Conservation (phyloP, 2,797 vertebrate genomes). For the Sparus aurata region DNA sequence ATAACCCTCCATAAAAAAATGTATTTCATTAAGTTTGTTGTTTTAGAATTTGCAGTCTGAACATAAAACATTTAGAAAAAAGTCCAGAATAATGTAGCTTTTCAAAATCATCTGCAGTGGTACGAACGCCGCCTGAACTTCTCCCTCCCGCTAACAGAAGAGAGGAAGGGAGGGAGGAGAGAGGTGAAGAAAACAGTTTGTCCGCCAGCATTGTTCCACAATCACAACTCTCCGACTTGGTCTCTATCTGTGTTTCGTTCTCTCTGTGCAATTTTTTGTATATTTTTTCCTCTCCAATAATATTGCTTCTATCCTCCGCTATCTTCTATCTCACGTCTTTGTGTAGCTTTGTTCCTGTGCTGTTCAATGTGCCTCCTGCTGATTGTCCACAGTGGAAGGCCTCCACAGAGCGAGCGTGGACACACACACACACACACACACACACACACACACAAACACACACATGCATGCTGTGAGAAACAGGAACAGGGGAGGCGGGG, state of each 20-base stretch:
- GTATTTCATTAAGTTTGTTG: neutral
- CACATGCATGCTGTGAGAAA: constrained; percentile 64
- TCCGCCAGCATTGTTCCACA: constrained; percentile 68
- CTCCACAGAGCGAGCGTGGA: neutral
- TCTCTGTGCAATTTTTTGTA: constrained; percentile 24
- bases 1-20: neutral
- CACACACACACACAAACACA: too few species aligned
- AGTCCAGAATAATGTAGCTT: neutral
- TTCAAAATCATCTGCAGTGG: constrained; percentile 12
- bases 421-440: constrained; percentile 33
- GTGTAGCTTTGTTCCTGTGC: constrained; percentile 25
- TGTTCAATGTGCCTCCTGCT: constrained; percentile 64
- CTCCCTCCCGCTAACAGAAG: neutral
- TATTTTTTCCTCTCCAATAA: constrained; percentile 38
- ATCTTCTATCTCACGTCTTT: constrained; percentile 35
- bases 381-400: constrained; percentile 60
- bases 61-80: neutral
- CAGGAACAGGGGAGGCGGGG: constrained; percentile 66
- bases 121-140: neutral
- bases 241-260: constrained; percentile 13
- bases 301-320: constrained; percentile 26
- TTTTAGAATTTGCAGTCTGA: neutral
- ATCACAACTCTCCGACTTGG: constrained; percentile 34
- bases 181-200: constrained; percentile 53
- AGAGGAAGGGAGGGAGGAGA: constrained; percentile 58